Evolutionary conservation across 2,888 invertebrate genomes (phyloP), one percentile per base, ranked within the genome.

Genomic region (Merodon equestris): DNA sequence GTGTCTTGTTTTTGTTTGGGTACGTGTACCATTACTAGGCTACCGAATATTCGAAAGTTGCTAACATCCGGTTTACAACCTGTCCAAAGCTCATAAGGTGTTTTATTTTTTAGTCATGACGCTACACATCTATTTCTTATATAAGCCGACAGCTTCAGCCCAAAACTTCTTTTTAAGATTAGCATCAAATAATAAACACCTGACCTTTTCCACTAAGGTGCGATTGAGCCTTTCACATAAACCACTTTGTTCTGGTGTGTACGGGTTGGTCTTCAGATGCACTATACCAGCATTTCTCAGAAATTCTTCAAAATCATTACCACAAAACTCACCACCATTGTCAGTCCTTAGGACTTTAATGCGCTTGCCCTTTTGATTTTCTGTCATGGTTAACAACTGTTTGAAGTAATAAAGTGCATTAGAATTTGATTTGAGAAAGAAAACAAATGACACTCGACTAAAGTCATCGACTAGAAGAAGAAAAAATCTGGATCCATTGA

Each of bases 391-490:
- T 45, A 85, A 83, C 54, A 84, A 86, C n/a, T 83, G 73, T 45
- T 72, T 67, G 72, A 85, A 85, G 1, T 57, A 71, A 3, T 67
- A 40, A 4, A 82, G 74, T n/a, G n/a, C n/a, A n/a, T n/a, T n/a
- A n/a, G n/a, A n/a, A n/a, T 84, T 84, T n/a, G 17, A 12, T 38
- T 45, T 47, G 1, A 58, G 57, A 82, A 86, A 85, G 81, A 85
- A 86, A 14, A 85, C 84, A 83, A 81, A 70, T 27, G 38, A 9
- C 53, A 27, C 51, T 48, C 36, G 17, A 27, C 53, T 70, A 34
- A 51, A 81, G 75, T 86, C 86, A 84, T 88, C 87, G 51, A 85
- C 84, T 40, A 88, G 84, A 1, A 84, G 85, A 15, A 86, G 63
- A 7, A 83, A 50, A 0, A 87, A 88, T 13, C 57, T 51, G 1